Percentiles rank a stretch among this genome's conserved stretches.
Evolutionary conservation across 2,113 vertebrate species (phyloP).

Genomic region (Cheirogaleus medius): DNA sequence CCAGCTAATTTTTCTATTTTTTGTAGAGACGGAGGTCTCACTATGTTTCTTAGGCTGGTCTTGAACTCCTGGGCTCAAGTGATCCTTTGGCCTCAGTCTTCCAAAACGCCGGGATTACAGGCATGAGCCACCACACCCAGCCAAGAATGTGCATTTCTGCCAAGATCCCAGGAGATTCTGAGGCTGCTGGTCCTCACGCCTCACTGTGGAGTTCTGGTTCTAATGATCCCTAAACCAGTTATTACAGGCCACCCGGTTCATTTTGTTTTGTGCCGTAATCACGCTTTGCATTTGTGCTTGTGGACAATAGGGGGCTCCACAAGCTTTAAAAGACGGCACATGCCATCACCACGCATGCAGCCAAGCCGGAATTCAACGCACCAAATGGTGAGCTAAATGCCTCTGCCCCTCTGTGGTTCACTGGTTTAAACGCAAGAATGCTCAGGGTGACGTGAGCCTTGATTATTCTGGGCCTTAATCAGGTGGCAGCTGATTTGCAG

Average conservation of each 20-base stretch:
- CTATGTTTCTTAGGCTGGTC: too few species aligned
- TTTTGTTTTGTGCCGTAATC: not conserved
- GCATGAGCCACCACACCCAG: too few species aligned
- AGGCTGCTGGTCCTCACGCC: not conserved
- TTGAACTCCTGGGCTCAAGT: too few species aligned
- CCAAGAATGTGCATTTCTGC: not conserved
- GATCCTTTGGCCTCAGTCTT: too few species aligned
- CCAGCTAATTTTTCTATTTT: too few species aligned
- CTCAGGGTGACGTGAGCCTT: not conserved
- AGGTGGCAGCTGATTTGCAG: not conserved
- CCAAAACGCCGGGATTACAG: too few species aligned
- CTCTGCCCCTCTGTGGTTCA: not conserved
- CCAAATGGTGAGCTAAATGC: not conserved
- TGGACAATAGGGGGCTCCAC: not conserved
- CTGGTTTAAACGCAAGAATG: not conserved
- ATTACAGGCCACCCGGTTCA: rapidly evolving
- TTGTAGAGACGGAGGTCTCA: too few species aligned
- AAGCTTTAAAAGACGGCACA: not conserved
- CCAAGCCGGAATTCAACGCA: not conserved
- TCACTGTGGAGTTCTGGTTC: not conserved
- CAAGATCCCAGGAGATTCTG: too few species aligned
- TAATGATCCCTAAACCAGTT: not conserved
- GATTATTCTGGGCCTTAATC: not conserved
- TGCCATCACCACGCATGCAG: not conserved
- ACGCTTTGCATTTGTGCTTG: not conserved